phyloP scores from a whole-genome alignment of 2,888 invertebrate genomes.

The Mesoligia furuncula region DNA sequence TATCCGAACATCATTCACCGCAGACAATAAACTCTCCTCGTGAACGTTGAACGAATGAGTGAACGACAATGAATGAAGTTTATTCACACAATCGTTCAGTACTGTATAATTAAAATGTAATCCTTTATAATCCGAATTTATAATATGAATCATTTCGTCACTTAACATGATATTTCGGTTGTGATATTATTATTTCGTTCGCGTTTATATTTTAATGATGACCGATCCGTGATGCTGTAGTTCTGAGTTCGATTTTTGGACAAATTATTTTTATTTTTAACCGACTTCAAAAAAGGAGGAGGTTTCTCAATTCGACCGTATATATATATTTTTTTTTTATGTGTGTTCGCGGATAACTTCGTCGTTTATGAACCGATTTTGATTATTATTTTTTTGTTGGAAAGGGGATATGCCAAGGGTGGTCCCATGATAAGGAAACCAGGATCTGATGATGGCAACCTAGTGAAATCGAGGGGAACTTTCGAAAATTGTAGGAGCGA shows the following conservation, averaged over 20 bases:
- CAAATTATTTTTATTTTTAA: neutral
- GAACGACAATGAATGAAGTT: conserved; percentile 50
- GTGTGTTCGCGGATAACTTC: too few relatives aligned
- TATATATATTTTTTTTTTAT: too few relatives aligned
- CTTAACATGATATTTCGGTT: conserved; percentile 29
- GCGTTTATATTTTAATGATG: conserved; percentile 11
- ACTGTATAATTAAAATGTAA: conserved; percentile 62
- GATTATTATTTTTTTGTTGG: too few relatives aligned
- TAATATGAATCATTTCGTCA: conserved; percentile 46
- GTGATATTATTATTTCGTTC: conserved; percentile 1
- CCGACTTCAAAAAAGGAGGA: too few relatives aligned
- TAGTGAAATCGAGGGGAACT: too few relatives aligned
- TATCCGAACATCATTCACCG: conserved; percentile 40
- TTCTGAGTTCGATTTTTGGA: neutral
- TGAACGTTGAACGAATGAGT: conserved; percentile 41
- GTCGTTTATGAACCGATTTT: too few relatives aligned
- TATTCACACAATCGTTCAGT: conserved; percentile 49
- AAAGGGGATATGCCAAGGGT: too few relatives aligned
- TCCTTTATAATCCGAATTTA: conserved; percentile 52
- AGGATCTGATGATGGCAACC: too few relatives aligned
- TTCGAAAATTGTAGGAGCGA: too few relatives aligned
- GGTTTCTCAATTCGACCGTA: too few relatives aligned
- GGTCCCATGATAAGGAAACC: too few relatives aligned
- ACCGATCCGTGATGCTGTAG: neutral
- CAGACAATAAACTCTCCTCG: conserved; percentile 49